A percentile compares a stretch with the other conserved stretches of the same genome.
These are phyloP conservation scores for Adelphocoris suturalis DNA, from an alignment of 2,888 invertebrate species.

Conservation along the genomic window DNA sequence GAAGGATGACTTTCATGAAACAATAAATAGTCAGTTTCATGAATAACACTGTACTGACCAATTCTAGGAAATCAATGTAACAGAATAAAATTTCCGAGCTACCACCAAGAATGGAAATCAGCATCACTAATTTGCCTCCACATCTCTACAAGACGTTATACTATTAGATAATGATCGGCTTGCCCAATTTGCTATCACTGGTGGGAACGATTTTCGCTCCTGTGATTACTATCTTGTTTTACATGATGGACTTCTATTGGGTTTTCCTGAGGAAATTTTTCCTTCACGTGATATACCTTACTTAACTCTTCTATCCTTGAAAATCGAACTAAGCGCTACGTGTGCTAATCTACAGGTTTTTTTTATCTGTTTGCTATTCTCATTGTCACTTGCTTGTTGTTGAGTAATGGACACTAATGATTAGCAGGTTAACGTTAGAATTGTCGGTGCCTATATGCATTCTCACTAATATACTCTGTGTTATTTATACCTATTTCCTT, in stretches of 20 bases:
- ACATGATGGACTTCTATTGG: constrained; percentile 65
- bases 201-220: constrained; percentile 17
- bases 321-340: background rate
- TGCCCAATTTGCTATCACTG: constrained; percentile 3
- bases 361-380: background rate
- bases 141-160: too few relatives aligned
- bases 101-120: too few relatives aligned
- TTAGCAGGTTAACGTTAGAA: background rate
- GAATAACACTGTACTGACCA: too few relatives aligned
- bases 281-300: constrained; percentile 5
- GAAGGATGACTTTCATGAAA: too few relatives aligned
- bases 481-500: too few relatives aligned
- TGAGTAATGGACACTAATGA: background rate
- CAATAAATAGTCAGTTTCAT: too few relatives aligned
- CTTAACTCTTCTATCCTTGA: background rate
- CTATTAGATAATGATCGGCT: background rate
- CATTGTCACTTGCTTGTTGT: constrained; percentile 38
- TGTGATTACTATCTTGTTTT: background rate
- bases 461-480: too few relatives aligned
- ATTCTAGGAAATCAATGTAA: too few relatives aligned
- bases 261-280: constrained; percentile 40
- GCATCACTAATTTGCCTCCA: too few relatives aligned
- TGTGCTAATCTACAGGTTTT: constrained; percentile 26
- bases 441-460: background rate
- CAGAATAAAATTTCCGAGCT: too few relatives aligned